Conservation (phyloP, 2,797 vertebrate species). For the Epinephelus coioides region DNA sequence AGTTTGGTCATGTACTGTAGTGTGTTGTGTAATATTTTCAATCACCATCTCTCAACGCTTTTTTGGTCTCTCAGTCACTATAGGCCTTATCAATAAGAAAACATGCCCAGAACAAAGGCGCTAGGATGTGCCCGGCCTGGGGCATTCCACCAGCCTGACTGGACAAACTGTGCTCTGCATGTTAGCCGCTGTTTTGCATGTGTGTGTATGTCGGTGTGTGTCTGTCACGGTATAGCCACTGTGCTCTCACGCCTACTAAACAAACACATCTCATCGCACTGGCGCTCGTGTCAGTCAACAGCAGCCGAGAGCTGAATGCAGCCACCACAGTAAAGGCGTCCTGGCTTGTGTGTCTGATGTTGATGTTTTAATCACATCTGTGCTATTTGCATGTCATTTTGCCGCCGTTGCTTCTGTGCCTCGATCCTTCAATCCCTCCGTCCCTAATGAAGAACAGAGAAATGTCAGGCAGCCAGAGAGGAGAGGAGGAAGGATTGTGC, state of each 20-base stretch:
- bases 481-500: slow-evolving; percentile 38
- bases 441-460: slow-evolving; percentile 61
- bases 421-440: slow-evolving; percentile 25
- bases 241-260: slow-evolving; percentile 55
- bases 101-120: slow-evolving; percentile 60
- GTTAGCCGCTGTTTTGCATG: not conserved
- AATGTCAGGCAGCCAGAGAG: slow-evolving; percentile 46
- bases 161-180: slow-evolving; percentile 22
- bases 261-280: slow-evolving; percentile 50
- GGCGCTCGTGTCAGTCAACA: slow-evolving; percentile 49
- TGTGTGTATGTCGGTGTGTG: not conserved
- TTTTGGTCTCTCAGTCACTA: not conserved
- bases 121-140: slow-evolving; percentile 42
- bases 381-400: slow-evolving; percentile 53
- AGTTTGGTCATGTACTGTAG: not conserved
- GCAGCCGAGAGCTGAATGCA: slow-evolving; percentile 18
- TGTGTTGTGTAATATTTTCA: slow-evolving; percentile 8
- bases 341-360: slow-evolving; percentile 20
- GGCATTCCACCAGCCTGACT: slow-evolving; percentile 40
- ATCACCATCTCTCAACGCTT: slow-evolving; percentile 9
- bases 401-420: slow-evolving; percentile 21
- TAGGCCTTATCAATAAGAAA: slow-evolving; percentile 65
- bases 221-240: slow-evolving; percentile 7
- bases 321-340: slow-evolving; percentile 1
- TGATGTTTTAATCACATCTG: slow-evolving; percentile 73